Conservation (phyloP, 2,797 vertebrate species). For the Glossophaga mutica region DNA sequence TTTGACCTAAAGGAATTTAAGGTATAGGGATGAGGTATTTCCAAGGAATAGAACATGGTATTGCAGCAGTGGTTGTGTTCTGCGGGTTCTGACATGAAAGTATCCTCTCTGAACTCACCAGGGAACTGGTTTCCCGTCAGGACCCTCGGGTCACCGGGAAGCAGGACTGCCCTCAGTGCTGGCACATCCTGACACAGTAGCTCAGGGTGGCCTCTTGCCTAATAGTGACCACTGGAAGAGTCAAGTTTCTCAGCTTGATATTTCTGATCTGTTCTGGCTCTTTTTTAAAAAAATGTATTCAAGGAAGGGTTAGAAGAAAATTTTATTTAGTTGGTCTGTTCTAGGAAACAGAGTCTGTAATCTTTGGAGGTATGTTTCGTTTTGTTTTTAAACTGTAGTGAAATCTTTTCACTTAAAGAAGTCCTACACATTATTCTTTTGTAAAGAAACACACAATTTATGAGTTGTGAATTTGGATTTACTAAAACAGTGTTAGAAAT, state of each 20-base stretch:
- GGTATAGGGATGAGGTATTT: neutral
- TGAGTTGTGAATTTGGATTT: neutral
- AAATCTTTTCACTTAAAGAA: neutral
- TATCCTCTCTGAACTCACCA: neutral
- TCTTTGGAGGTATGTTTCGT: neutral
- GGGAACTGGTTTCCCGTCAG: neutral
- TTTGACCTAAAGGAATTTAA: neutral
- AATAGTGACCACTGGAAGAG: neutral
- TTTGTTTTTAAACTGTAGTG: neutral
- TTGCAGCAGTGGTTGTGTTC: neutral
- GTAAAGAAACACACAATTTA: neutral
- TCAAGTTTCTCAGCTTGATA: neutral
- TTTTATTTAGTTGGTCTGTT: neutral
- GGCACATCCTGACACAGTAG: neutral
- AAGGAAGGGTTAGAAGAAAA: neutral
- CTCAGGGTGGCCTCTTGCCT: neutral
- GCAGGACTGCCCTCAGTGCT: neutral
- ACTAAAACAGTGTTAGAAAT: neutral
- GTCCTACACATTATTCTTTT: neutral
- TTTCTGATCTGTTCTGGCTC: neutral
- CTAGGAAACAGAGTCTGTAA: neutral
- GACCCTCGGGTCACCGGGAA: neutral
- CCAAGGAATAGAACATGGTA: neutral
- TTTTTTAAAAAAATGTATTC: neutral
- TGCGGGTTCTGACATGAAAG: neutral